Conservation (phyloP, 2,113 vertebrate species). For the Trematomus loennbergii region DNA sequence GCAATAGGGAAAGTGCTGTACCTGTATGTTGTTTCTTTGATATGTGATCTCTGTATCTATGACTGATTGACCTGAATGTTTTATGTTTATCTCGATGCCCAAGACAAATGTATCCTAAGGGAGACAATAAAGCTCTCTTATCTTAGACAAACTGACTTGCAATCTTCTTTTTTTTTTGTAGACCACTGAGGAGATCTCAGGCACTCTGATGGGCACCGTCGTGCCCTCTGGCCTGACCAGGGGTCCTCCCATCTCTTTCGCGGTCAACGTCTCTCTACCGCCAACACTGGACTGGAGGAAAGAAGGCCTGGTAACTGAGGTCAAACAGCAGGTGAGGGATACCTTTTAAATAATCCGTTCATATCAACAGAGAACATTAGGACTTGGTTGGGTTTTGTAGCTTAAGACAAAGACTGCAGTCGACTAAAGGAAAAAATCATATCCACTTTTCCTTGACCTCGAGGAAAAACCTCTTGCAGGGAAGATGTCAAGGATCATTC, state of each 20-base stretch:
- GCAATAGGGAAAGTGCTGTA: too few relatives aligned
- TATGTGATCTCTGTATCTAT: too few relatives aligned
- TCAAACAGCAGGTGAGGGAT: constrained; percentile 85
- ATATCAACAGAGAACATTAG: background rate
- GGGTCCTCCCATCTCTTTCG: fast-evolving
- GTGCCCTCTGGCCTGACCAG: constrained; percentile 49
- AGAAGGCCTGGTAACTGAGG: constrained; percentile 83
- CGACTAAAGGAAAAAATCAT: too few relatives aligned
- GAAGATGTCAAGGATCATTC: too few relatives aligned
- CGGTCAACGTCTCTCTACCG: constrained; percentile 33
- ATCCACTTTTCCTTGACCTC: too few relatives aligned
- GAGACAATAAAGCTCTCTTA: too few relatives aligned
- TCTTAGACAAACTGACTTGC: fast-evolving
- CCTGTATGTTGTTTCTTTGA: too few relatives aligned
- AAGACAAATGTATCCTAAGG: too few relatives aligned
- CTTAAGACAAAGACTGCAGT: too few relatives aligned
- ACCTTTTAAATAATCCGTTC: background rate
- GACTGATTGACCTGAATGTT: too few relatives aligned
- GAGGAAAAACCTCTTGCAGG: too few relatives aligned
- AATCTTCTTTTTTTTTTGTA: constrained; percentile 49
- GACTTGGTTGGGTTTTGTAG: background rate
- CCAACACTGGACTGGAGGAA: constrained; percentile 85
- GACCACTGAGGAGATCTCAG: constrained; percentile 83
- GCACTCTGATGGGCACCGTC: constrained; percentile 56
- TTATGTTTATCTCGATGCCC: too few relatives aligned